Conservation (phyloP, 2,888 invertebrate genomes). For the Latheticus oryzae region DNA sequence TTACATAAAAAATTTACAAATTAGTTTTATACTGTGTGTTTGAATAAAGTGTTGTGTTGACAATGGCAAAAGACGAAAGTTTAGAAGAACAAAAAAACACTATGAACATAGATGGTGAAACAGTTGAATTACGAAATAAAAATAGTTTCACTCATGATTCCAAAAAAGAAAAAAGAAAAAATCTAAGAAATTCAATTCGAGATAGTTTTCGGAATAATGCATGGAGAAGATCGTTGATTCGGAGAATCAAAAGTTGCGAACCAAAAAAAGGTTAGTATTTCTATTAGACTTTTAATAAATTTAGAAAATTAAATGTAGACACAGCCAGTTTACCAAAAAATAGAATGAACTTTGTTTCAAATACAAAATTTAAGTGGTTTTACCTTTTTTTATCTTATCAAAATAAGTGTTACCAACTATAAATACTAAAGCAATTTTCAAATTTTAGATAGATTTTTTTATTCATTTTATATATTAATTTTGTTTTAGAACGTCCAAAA, state of each 20-base stretch:
- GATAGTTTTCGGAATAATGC: constrained; percentile 26
- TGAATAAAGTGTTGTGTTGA: too few relatives aligned
- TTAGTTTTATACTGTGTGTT: too few relatives aligned
- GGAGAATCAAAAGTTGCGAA: constrained; percentile 28
- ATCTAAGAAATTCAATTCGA: constrained; percentile 28
- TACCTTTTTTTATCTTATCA: too few relatives aligned
- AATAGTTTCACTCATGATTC: background rate
- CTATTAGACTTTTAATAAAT: background rate
- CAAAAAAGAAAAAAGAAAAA: constrained; percentile 8
- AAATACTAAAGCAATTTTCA: too few relatives aligned
- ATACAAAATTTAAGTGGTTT: too few relatives aligned
- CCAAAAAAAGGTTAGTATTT: constrained; percentile 19
- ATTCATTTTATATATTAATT: too few relatives aligned
- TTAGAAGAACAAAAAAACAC: constrained; percentile 5
- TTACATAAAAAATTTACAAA: too few relatives aligned
- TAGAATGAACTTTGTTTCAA: too few relatives aligned
- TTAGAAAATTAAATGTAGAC: background rate
- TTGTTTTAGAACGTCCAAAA: constrained; percentile 24
- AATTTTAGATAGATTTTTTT: too few relatives aligned
- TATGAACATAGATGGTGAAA: constrained; percentile 29
- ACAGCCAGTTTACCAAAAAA: background rate
- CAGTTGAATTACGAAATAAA: constrained; percentile 16
- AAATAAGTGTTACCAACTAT: too few relatives aligned
- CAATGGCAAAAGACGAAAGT: constrained; percentile 2
- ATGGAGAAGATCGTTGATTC: constrained; percentile 9